These are phyloP conservation scores for Alethe castanea DNA, from an alignment of 2,113 vertebrate genomes.

Conservation along the genomic window DNA sequence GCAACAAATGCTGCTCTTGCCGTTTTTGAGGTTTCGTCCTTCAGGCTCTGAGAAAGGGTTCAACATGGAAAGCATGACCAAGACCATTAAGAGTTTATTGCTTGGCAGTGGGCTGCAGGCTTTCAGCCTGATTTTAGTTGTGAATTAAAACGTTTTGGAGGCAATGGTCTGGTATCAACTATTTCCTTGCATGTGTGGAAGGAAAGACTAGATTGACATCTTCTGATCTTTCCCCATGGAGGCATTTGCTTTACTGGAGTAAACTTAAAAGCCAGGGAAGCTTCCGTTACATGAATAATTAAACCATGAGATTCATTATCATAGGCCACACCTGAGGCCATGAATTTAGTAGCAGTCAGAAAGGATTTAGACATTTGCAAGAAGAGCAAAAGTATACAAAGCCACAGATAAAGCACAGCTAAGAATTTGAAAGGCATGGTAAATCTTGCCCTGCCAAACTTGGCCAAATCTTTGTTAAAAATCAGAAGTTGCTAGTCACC, in stretches of 20 bases:
- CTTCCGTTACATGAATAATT: constrained; percentile 1
- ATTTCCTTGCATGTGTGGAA: background rate
- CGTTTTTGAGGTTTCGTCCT: background rate
- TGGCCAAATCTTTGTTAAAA: background rate
- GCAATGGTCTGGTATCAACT: background rate
- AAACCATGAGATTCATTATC: background rate
- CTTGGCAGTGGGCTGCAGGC: background rate
- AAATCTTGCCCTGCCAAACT: background rate
- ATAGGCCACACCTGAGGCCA: background rate
- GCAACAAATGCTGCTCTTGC: background rate
- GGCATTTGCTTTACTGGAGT: background rate
- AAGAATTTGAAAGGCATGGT: background rate
- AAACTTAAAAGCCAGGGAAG: background rate
- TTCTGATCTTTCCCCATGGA: background rate
- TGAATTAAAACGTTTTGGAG: background rate
- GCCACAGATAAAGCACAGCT: background rate
- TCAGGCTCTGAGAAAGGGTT: background rate
- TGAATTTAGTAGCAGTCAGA: background rate
- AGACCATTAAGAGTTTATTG: background rate
- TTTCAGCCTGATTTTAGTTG: background rate
- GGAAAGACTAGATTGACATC: background rate
- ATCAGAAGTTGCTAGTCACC: background rate
- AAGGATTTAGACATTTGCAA: background rate
- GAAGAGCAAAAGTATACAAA: background rate
- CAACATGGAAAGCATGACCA: background rate